Conservation (phyloP, 2,888 invertebrate genomes). For the Athetis lepigone region DNA sequence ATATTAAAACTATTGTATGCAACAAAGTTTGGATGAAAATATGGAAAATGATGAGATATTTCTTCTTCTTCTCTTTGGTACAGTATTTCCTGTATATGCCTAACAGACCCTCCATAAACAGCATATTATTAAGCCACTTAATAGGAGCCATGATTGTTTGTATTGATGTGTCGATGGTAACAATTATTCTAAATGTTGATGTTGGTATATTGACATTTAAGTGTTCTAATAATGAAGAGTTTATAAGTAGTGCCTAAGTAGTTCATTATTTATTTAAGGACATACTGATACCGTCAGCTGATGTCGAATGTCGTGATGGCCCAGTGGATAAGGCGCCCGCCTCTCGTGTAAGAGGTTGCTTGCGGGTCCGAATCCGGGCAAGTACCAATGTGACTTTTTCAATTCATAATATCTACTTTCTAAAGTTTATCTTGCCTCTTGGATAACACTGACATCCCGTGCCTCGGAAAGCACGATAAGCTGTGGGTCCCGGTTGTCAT, state of each 20-base stretch:
- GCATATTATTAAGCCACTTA: constrained; percentile 4
- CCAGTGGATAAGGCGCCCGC: too few species aligned
- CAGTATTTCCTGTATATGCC: constrained; percentile 16
- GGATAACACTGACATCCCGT: too few species aligned
- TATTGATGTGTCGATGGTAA: not conserved
- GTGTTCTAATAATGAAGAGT: not conserved
- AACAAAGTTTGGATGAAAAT: not conserved
- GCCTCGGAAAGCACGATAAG: too few species aligned
- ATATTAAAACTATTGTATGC: not conserved
- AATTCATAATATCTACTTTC: too few species aligned
- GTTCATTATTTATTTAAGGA: not conserved
- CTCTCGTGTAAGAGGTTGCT: too few species aligned
- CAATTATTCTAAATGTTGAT: not conserved
- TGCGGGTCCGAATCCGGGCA: too few species aligned
- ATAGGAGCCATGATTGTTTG: not conserved
- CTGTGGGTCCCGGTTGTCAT: too few species aligned
- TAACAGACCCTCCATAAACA: constrained; percentile 10
- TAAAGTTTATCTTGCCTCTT: too few species aligned
- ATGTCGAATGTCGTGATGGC: too few species aligned
- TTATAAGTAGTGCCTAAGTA: not conserved
- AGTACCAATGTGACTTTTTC: too few species aligned
- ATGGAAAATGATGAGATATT: constrained; percentile 10
- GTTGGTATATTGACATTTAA: not conserved
- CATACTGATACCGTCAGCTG: not conserved
- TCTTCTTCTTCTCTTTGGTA: not conserved